Percentiles rank a stretch among this genome's conserved stretches.
These are phyloP conservation scores for Drosophila gaucha DNA, from an alignment of 2,888 invertebrate species.

Conservation along the genomic window DNA sequence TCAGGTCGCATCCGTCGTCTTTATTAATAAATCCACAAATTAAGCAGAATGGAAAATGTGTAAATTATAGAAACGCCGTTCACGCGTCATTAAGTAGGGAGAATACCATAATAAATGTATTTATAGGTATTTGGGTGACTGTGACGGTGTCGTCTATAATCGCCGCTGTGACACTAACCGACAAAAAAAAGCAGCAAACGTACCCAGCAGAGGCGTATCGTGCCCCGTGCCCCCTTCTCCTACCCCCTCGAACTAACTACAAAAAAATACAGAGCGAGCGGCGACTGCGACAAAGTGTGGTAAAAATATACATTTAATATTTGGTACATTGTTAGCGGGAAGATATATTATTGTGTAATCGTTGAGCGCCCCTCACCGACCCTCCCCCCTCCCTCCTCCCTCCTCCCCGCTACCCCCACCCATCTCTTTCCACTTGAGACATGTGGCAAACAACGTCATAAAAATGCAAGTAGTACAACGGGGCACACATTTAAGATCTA, in stretches of 20 bases:
- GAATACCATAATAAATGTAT: conserved; percentile 80
- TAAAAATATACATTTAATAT: conserved; percentile 80
- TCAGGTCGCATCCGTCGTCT: conserved; percentile 50
- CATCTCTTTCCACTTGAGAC: conserved; percentile 4
- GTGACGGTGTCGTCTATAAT: conserved; percentile 75
- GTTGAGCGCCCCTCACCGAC: conserved; percentile 31
- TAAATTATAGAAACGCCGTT: conserved; percentile 72
- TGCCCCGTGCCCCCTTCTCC: neutral
- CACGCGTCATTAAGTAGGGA: conserved; percentile 79
- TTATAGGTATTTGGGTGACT: conserved; percentile 78
- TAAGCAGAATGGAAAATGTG: conserved; percentile 67
- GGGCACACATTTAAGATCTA: neutral
- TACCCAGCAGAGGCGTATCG: conserved; percentile 14
- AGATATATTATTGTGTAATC: conserved; percentile 76
- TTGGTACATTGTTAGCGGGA: conserved; percentile 80
- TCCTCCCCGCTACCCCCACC: neutral
- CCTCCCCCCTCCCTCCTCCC: neutral
- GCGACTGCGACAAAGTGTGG: conserved; percentile 68
- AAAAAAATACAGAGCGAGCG: conserved; percentile 17
- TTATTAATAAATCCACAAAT: conserved; percentile 68
- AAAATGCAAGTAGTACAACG: conserved; percentile 10
- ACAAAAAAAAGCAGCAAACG: conserved; percentile 45
- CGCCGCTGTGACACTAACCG: conserved; percentile 78
- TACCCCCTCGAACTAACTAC: neutral
- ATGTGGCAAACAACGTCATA: conserved; percentile 21